These are phyloP conservation scores for Rhyacichthys aspro DNA, from an alignment of 2,797 vertebrate genomes.

Conservation along the genomic window DNA sequence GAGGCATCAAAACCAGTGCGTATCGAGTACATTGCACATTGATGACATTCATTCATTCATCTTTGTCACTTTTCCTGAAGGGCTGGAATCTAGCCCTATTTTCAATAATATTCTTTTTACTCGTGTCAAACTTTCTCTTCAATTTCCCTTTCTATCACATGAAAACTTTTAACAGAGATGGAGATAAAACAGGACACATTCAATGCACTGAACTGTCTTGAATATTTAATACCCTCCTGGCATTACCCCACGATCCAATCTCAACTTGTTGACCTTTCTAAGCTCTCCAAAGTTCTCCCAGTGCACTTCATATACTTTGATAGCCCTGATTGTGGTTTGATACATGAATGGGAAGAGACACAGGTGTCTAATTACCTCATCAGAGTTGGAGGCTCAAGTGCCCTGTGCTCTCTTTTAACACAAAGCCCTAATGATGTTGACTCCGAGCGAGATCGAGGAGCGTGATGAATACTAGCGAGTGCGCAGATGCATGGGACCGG, in stretches of 20 bases:
- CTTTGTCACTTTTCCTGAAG: too few relatives aligned
- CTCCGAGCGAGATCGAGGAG: slow-evolving; percentile 60
- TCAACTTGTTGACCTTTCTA: slow-evolving; percentile 24
- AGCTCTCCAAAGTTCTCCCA: slow-evolving; percentile 19
- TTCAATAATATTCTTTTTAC: too few relatives aligned
- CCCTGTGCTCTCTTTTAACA: slow-evolving; percentile 53
- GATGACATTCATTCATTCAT: too few relatives aligned
- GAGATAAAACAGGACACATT: neutral
- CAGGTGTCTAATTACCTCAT: slow-evolving; percentile 78
- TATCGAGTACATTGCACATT: too few relatives aligned
- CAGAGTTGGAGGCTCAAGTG: slow-evolving; percentile 55
- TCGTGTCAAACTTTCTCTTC: too few relatives aligned
- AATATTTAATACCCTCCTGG: slow-evolving; percentile 9
- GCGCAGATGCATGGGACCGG: slow-evolving; percentile 31
- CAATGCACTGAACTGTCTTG: neutral
- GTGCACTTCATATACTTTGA: slow-evolving; percentile 25
- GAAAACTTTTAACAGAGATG: neutral
- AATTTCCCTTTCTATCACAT: neutral
- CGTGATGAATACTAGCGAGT: slow-evolving; percentile 53
- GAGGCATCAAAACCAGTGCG: too few relatives aligned
- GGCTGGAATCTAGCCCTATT: too few relatives aligned
- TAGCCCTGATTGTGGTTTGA: slow-evolving; percentile 48
- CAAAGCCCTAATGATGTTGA: slow-evolving; percentile 58
- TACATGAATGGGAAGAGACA: slow-evolving; percentile 54
- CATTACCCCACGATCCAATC: slow-evolving; percentile 1